A percentile compares a stretch with the other conserved stretches of the same genome.
These are phyloP conservation scores for Punctoribates punctum DNA, from an alignment of 2,888 invertebrate genomes.

Conservation along the genomic window DNA sequence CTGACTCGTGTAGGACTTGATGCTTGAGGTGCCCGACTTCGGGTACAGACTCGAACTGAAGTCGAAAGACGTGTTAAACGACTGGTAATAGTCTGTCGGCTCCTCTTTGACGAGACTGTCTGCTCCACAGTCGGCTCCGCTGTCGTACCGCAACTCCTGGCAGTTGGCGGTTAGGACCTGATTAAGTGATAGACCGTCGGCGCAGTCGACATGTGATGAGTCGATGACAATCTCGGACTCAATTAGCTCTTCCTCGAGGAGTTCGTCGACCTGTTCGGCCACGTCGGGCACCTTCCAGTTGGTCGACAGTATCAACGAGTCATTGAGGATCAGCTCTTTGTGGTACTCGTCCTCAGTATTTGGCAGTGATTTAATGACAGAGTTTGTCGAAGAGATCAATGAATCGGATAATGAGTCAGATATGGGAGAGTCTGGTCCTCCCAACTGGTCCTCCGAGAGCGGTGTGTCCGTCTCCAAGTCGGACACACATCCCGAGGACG, in stretches of 20 bases:
- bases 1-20: slow-evolving; percentile 7
- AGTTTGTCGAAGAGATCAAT: not conserved
- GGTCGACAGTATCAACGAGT: not conserved
- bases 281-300: not conserved
- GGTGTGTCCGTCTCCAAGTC: not conserved
- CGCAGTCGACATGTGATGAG: not conserved
- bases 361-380: slow-evolving; percentile 6
- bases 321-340: not conserved
- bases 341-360: not conserved
- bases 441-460: not conserved
- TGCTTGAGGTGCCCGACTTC: not conserved
- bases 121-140: too few species aligned
- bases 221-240: slow-evolving; percentile 14
- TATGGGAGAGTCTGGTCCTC: not conserved
- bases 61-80: not conserved
- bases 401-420: not conserved
- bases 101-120: not conserved
- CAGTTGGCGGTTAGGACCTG: too few species aligned
- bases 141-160: too few species aligned
- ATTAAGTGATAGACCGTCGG: too few species aligned
- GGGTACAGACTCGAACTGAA: not conserved
- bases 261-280: not conserved
- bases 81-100: not conserved
- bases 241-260: not conserved
- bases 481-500: slow-evolving; percentile 14